These are phyloP conservation scores for Mormyrus proboscirostris DNA, from an alignment of 2,797 vertebrate species.

Conservation along the genomic window DNA sequence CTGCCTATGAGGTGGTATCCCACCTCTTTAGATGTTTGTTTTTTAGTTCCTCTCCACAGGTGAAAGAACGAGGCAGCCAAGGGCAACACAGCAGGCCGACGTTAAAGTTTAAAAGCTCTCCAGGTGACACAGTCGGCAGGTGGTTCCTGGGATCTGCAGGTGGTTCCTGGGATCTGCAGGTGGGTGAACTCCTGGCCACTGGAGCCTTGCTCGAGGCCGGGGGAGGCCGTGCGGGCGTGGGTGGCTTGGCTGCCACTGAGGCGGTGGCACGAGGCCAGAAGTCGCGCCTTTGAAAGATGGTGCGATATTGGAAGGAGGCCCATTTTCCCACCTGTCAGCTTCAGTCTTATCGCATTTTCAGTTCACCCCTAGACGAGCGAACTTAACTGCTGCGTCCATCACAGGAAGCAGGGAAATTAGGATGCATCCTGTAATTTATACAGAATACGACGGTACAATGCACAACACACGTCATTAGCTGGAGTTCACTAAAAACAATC, in stretches of 20 bases:
- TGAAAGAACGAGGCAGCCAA: conserved; percentile 35
- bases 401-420: background rate
- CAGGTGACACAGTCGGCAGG: conserved; percentile 41
- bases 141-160: conserved; percentile 42
- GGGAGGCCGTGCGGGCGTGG: conserved; percentile 9
- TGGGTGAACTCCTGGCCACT: conserved; percentile 44
- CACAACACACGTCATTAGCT: background rate
- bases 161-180: conserved; percentile 50
- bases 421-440: background rate
- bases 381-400: background rate
- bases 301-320: background rate
- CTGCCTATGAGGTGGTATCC: conserved; percentile 20
- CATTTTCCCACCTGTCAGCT: conserved; percentile 10
- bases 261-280: background rate
- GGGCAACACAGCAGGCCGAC: conserved; percentile 42
- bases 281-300: background rate
- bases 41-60: conserved; percentile 36
- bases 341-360: background rate
- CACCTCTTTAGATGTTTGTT: conserved; percentile 24
- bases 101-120: conserved; percentile 57
- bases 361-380: background rate
- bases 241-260: background rate
- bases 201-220: background rate
- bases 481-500: background rate
- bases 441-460: background rate